These are phyloP conservation scores for Zelleria hepariella DNA, from an alignment of 2,888 invertebrate genomes.

Conservation along the genomic window DNA sequence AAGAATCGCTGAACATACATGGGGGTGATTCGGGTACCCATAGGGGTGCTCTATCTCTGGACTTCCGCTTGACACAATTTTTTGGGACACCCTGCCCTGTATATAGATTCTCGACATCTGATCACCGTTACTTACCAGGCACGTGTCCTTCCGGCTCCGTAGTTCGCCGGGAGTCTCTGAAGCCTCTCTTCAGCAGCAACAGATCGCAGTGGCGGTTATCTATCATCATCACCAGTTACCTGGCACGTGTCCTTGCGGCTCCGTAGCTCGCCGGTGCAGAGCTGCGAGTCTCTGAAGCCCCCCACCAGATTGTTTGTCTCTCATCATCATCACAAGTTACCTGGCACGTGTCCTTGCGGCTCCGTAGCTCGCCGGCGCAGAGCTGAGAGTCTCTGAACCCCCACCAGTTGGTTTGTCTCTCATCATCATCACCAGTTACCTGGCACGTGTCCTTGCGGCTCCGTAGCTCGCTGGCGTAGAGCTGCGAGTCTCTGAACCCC, in stretches of 20 bases:
- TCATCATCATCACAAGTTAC: no score
- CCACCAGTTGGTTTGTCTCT: no score
- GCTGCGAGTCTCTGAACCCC: slow-evolving; percentile 37
- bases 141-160: neutral
- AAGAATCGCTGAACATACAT: no score
- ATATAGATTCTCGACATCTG: neutral
- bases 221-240: no score
- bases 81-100: no score
- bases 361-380: slow-evolving; percentile 55
- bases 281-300: slow-evolving; percentile 37
- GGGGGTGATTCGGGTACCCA: no score
- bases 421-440: no score
- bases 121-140: neutral
- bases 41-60: no score
- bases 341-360: slow-evolving; percentile 58
- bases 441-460: slow-evolving; percentile 59
- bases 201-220: no score
- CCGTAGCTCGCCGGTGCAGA: slow-evolving; percentile 55
- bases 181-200: no score
- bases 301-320: no score
- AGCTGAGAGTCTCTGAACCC: slow-evolving; percentile 42
- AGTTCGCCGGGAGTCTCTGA: neutral
- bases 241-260: slow-evolving; percentile 59
- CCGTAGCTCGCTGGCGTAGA: slow-evolving; percentile 55
- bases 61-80: no score